Base-by-base conservation (phyloP, 2,888 invertebrate genomes). In the Xylocampa areola region DNA sequence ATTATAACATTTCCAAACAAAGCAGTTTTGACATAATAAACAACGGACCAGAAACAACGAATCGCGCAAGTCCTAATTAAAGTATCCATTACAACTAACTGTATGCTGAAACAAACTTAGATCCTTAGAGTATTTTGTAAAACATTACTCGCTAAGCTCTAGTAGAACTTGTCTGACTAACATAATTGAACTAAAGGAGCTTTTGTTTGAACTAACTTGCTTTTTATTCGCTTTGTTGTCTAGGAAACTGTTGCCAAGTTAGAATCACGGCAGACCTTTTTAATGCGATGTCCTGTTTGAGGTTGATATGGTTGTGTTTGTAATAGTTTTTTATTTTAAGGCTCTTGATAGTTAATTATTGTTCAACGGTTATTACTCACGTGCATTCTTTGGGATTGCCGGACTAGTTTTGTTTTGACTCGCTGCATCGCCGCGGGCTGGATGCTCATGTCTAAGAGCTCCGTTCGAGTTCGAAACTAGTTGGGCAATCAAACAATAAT, bases 171-270 rank as follows among this genome's bases (percentile, higher is more conserved):
- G 40, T 30, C 29, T 66, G 59, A 58, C 59, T 59, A 66, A 65
- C 54, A 51, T 66, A 66, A 66, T 67, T 61, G 61, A 66, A 67
- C 50, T 52, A 49, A 67, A 61, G 41, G 21, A 55, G 49, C 62
- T 32, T 45, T 67, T 67, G 67, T 67, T 59, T 65, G 49, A 19
- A 44, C 39, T 11, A 43, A 67, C 41, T 61, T 50, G 36, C 40
- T 55, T 66, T 66, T 51, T 61, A 59, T 51, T 41, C 14, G 58
- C 29, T 51, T 43, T 47, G 39, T 50, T 58, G 19, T 65, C 17
- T 50, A 58, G 62, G 27, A 62, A 53, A 47, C 30, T 8, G 54
- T 54, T 62, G 63, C 55, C 55, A 63, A 62, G 63, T 62, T 62
- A 37, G 40, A 61, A 47, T 47, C 36, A 47, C 32, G 16, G 10